Percentiles rank a stretch among this genome's conserved stretches.
Evolutionary conservation across 2,797 vertebrate genomes (phyloP).

Genomic region (Peromyscus melanophrys): DNA sequence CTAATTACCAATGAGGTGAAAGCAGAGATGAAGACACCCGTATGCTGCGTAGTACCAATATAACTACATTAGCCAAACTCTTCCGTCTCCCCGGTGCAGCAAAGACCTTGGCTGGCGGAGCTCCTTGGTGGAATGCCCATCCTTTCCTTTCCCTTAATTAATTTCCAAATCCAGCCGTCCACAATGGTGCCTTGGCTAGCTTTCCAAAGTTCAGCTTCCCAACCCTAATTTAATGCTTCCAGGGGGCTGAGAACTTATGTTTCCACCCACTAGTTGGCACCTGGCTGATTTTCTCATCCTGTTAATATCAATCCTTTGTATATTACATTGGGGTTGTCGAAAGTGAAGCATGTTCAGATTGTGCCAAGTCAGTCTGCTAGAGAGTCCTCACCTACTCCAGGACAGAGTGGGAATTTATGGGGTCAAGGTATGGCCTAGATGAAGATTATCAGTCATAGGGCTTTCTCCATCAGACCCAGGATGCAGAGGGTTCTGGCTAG

Average conservation of each 20-base stretch:
- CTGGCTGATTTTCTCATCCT: slow-evolving; percentile 58
- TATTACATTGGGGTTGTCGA: not conserved
- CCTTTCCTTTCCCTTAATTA: slow-evolving; percentile 38
- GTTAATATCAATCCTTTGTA: slow-evolving; percentile 32
- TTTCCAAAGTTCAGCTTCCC: slow-evolving; percentile 67
- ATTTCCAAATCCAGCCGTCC: slow-evolving; percentile 68
- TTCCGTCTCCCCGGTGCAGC: not conserved
- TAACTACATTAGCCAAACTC: not conserved
- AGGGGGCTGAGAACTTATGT: slow-evolving; percentile 65
- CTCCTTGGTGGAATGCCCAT: not conserved
- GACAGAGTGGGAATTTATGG: not conserved
- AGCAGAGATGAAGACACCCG: slow-evolving; percentile 9
- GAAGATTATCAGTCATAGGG: not conserved
- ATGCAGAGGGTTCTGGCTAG: not conserved
- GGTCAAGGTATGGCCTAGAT: too few species aligned
- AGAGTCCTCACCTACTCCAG: not conserved
- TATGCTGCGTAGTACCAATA: not conserved
- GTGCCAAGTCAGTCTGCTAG: not conserved
- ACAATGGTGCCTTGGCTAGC: slow-evolving; percentile 52
- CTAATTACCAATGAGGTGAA: not conserved
- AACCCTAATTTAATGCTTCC: slow-evolving; percentile 69
- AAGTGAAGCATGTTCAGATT: not conserved
- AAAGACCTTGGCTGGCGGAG: not conserved
- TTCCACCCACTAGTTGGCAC: slow-evolving; percentile 70
- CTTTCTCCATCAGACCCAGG: not conserved